Conservation (phyloP, 2,113 vertebrate genomes). For the Forbesichthys papilliferus region DNA sequence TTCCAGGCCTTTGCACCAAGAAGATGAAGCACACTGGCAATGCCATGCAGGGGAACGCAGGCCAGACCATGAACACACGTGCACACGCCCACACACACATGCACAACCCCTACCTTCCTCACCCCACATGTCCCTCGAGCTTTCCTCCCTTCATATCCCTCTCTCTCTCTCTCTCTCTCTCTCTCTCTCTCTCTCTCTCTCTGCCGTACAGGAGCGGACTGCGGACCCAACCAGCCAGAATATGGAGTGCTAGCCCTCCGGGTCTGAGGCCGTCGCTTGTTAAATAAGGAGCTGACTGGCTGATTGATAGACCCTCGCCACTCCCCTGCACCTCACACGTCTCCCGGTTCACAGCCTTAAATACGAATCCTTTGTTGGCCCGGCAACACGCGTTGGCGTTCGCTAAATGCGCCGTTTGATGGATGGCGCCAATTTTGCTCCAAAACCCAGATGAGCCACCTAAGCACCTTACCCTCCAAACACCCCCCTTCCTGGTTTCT, state of each 20-base stretch:
- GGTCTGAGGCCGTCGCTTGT: conserved; percentile 74
- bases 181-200: conserved; percentile 41
- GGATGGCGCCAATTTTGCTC: conserved; percentile 81
- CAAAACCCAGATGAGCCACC: conserved; percentile 76
- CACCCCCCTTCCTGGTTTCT: conserved; percentile 37
- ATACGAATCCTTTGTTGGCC: conserved; percentile 76
- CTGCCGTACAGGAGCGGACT: conserved; percentile 54
- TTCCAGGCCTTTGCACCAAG: conserved; percentile 76
- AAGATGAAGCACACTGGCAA: conserved; percentile 75
- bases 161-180: conserved; percentile 29
- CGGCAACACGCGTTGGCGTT: conserved; percentile 64
- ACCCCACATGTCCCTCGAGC: conserved; percentile 57
- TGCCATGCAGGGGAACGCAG: conserved; percentile 63
- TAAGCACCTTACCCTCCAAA: conserved; percentile 63
- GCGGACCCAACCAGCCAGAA: conserved; percentile 77
- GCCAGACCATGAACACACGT: conserved; percentile 65
- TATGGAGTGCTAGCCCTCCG: conserved; percentile 70
- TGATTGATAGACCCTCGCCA: conserved; percentile 81
- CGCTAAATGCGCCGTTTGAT: conserved; percentile 79
- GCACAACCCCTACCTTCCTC: conserved; percentile 46
- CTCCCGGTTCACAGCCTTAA: conserved; percentile 71
- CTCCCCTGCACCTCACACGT: conserved; percentile 68
- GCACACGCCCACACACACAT: neutral
- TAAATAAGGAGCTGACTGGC: conserved; percentile 82
- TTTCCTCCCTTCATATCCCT: conserved; percentile 46